Conservation (phyloP, 1,140 invertebrate genomes). For the Trichonephila inaurata region DNA sequence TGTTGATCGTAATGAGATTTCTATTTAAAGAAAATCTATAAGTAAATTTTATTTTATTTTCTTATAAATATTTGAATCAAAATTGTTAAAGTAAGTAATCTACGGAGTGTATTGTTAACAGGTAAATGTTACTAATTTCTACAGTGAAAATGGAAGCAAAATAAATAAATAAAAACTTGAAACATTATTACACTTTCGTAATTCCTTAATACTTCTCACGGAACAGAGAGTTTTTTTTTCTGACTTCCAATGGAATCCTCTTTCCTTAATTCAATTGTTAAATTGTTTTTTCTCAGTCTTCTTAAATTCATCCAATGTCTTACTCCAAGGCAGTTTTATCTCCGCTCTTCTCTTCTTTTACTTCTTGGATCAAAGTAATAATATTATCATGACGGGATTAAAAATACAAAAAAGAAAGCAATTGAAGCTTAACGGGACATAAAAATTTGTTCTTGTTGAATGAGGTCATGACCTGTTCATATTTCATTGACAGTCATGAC, state of each 20-base stretch:
- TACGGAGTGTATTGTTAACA: too few species aligned
- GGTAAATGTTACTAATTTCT: too few species aligned
- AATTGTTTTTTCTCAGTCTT: neutral
- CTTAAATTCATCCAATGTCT: neutral
- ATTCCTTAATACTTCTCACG: too few species aligned
- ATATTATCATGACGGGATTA: constrained; percentile 32
- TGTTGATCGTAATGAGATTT: too few species aligned
- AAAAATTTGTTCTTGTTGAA: constrained; percentile 36
- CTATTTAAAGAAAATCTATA: too few species aligned
- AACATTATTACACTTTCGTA: neutral
- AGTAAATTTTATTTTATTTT: too few species aligned
- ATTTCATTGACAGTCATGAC: constrained; percentile 20
- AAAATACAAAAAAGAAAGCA: constrained; percentile 28
- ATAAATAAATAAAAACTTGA: neutral
- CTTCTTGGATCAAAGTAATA: neutral
- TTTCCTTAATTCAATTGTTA: constrained; percentile 6
- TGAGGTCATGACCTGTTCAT: constrained; percentile 3
- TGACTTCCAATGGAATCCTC: neutral
- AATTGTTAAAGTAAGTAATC: too few species aligned
- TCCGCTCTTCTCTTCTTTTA: neutral
- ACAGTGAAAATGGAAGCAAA: neutral
- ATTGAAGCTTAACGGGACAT: constrained; percentile 30
- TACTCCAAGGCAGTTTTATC: neutral
- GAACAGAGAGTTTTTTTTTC: neutral
- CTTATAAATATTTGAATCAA: too few species aligned